Evolutionary conservation across 1,140 invertebrate species (phyloP), one percentile per base, ranked within the genome.

Genomic region (Drosophila rhopaloa): DNA sequence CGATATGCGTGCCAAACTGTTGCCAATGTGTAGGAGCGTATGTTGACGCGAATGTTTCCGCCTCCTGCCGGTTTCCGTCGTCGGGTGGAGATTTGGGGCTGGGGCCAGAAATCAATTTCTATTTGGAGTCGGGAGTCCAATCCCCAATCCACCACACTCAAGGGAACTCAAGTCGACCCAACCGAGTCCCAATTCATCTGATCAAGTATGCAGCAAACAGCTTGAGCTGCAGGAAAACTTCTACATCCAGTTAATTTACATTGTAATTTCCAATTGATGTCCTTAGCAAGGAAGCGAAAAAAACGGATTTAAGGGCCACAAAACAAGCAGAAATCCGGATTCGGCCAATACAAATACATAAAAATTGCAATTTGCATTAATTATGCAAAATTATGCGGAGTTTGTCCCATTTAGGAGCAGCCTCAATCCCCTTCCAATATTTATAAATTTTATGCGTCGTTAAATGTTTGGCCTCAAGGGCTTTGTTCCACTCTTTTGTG

Each of bases 371-470:
- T 82, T 78, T 79, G 43, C 75, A 79, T 78, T 82, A 83, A 83
- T 83, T 82, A 82, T 78, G 79, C 68, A 55, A 75, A 82, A 78
- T 68, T 70, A 82, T 59, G 53, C 75, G 35, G 35, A 51, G 48
- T 6, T 65, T 78, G 80, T 68, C 59, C 80, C 72, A 54, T 37
- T 37, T 29, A 53, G 46, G 44, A 29, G 44, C 35, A 32, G 14
- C 38, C 14, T 11, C 24, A 29, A 13, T 10, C 11, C 27, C 50
- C 8, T 13, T 37, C 19, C 19, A 43, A 79, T 82, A 78, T 82
- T 82, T 82, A 75, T 75, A 83, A 65, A 79, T 79, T 83, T 83
- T 83, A 83, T 82, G 80, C 80, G 53, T 83, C 80, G 75, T 76
- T 83, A 79, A 83, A 83, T 78, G 75, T 65, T 81, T 77, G 67